Evolutionary conservation across 2,113 vertebrate genomes (phyloP).

Genomic region (Antennarius striatus): DNA sequence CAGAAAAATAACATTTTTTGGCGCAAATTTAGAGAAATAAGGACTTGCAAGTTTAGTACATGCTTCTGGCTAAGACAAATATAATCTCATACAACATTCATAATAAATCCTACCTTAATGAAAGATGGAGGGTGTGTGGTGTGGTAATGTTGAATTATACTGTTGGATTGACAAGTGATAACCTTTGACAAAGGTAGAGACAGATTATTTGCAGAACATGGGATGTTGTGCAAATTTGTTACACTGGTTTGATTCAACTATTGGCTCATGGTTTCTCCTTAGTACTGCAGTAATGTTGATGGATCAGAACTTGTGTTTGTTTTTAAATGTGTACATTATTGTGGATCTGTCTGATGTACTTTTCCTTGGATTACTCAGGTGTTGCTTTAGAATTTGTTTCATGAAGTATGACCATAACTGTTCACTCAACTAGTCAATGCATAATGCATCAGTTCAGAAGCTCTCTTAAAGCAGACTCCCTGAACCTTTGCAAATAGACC

Average conservation of each 20-base stretch:
- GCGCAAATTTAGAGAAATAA: no score
- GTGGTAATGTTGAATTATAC: no score
- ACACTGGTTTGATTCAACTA: not conserved
- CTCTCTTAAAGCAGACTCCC: no score
- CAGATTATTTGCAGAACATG: no score
- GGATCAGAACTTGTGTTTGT: not conserved
- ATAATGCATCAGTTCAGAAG: no score
- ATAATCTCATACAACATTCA: not conserved
- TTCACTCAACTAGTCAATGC: no score
- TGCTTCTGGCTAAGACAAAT: not conserved
- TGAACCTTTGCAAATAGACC: no score
- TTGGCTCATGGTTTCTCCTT: constrained; percentile 31
- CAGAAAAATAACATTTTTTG: no score
- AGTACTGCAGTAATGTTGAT: constrained; percentile 27
- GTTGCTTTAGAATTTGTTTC: not conserved
- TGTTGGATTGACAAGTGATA: no score
- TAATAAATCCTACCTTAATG: not conserved
- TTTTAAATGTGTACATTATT: not conserved
- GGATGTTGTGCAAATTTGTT: no score
- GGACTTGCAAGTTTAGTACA: not conserved
- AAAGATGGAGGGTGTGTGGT: not conserved
- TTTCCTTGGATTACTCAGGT: not conserved
- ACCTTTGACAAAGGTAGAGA: not conserved
- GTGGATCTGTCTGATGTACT: not conserved
- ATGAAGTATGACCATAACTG: no score